Evolutionary conservation across 2,113 vertebrate genomes (phyloP), one percentile per base, ranked within the genome.

Genomic region (Vireo altiloquus): DNA sequence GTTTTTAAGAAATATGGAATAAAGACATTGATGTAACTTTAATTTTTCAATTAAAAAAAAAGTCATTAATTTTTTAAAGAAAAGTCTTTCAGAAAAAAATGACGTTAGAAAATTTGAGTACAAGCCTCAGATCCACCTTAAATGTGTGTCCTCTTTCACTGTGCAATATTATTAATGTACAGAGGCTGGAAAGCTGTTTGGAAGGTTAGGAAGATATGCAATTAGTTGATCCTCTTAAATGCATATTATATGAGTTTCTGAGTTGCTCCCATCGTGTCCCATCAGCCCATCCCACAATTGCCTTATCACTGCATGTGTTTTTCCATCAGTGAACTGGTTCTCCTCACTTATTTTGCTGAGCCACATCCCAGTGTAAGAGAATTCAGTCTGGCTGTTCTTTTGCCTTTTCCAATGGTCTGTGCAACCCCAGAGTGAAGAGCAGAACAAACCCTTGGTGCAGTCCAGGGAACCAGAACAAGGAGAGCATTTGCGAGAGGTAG

Each of bases 321-420:
- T 47, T 57, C 77, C 35, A 25, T 17, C 6, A 40, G 3, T 21
- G 25, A 54, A 64, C 25, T 13, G 37, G 4, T 40, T 90, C 71
- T n/a, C 25, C 49, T 39, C 44, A 60, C 7, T 35, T 42, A 7
- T 63, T 83, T 69, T 57, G 14, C n/a, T 49, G 77, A 72, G 28
- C 24, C 14, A 25, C 3, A 7, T 13, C 20, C 25, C 33, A 27
- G 11, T 21, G 2, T 0, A 2, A 0, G 17, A 15, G 20, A 65
- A 21, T 15, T 11, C 49, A 37, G 10, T 6, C 35, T 59, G 61
- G 49, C 35, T 79, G 54, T 2, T 22, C 42, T 5, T 6, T 2
- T 9, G n/a, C 33, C 17, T 1, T 47, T 71, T 39, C 61, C 56
- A 76, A 2, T 0, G 0, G 10, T 7, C 27, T 1, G 1, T 25